phyloP scores from a whole-genome alignment of 2,888 invertebrate genomes.

The Ethmia dodecea region DNA sequence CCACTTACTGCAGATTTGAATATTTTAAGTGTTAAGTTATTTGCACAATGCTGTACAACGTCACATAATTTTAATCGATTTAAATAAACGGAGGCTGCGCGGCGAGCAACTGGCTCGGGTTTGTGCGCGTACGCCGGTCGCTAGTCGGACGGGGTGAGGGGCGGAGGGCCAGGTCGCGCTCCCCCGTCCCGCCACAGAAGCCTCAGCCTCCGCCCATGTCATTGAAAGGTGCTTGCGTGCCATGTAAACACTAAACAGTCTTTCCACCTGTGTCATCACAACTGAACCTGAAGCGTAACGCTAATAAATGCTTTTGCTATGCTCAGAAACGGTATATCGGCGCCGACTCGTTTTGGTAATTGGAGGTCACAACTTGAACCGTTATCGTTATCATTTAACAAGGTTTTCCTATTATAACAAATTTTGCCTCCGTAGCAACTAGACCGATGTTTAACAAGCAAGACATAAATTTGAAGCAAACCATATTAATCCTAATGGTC shows the following conservation, averaged over 20 bases:
- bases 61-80: constrained; percentile 39
- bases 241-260: constrained; percentile 65
- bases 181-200: constrained; percentile 32
- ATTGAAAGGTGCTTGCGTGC: constrained; percentile 43
- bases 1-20: constrained; percentile 5
- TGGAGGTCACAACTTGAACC: too few relatives aligned
- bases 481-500: too few relatives aligned
- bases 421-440: too few relatives aligned
- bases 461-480: too few relatives aligned
- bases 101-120: constrained; percentile 66
- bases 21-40: constrained; percentile 8
- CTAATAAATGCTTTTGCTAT: too few relatives aligned
- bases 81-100: constrained; percentile 76
- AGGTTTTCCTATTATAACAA: too few relatives aligned
- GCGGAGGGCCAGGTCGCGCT: constrained; percentile 34
- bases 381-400: too few relatives aligned
- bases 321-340: too few relatives aligned
- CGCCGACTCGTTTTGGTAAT: too few relatives aligned
- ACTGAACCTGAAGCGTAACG: not conserved
- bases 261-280: constrained; percentile 53
- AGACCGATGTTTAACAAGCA: too few relatives aligned
- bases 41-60: constrained; percentile 21
- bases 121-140: constrained; percentile 65
- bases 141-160: constrained; percentile 25
- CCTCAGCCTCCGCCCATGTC: constrained; percentile 36